Evolutionary conservation across 2,797 vertebrate species (phyloP).

Genomic region (Halcyon chelicuti): DNA sequence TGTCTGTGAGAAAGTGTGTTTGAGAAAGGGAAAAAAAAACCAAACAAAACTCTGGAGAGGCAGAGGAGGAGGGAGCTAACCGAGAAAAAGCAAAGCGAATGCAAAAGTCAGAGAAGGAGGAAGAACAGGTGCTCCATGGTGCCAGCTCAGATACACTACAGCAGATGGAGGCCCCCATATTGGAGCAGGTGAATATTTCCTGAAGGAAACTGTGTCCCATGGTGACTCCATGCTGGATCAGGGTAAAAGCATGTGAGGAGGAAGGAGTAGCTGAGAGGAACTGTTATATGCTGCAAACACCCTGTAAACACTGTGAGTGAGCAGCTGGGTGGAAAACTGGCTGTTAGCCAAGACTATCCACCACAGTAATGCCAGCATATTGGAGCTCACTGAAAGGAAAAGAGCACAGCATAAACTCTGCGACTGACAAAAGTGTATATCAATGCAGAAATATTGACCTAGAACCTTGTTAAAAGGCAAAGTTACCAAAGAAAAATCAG

Average conservation of each 20-base stretch:
- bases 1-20: background rate
- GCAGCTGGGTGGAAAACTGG: background rate
- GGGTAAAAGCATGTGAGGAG: background rate
- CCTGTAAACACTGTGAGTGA: background rate
- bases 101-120: background rate
- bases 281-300: background rate
- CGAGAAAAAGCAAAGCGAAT: background rate
- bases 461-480: background rate
- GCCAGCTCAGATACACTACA: background rate
- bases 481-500: background rate
- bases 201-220: background rate
- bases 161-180: background rate
- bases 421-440: background rate
- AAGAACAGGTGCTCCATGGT: background rate
- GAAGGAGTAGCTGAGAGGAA: background rate
- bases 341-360: background rate
- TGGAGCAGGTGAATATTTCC: background rate
- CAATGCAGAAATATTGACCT: background rate
- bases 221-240: background rate
- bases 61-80: background rate
- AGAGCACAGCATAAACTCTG: background rate
- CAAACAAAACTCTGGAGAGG: fast-evolving
- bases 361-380: background rate
- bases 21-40: background rate
- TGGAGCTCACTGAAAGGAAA: background rate